Evolutionary conservation across 2,888 invertebrate species (phyloP).

Genomic region (Mesorhabditis sp.): DNA sequence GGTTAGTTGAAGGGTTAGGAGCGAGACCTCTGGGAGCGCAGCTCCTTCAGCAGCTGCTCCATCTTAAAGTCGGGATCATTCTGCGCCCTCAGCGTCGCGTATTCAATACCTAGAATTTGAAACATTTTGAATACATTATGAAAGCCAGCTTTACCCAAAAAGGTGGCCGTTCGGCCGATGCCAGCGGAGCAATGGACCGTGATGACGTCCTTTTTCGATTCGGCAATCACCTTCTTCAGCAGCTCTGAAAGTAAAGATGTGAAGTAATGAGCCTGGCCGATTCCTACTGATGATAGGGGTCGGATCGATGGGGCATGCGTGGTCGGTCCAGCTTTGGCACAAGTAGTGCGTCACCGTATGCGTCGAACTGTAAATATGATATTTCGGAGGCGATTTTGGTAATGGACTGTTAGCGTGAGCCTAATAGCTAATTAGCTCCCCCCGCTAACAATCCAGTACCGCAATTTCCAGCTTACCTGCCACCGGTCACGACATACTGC

Average conservation of each 20-base stretch:
- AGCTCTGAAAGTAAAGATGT: neutral
- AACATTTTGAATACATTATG: neutral
- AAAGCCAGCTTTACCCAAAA: neutral
- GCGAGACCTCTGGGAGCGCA: neutral
- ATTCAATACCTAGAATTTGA: neutral
- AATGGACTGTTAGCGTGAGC: too few relatives aligned
- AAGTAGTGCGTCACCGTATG: neutral
- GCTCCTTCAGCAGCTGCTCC: constrained; percentile 1
- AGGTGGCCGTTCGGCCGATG: neutral
- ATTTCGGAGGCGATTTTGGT: too few relatives aligned
- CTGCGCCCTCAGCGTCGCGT: neutral
- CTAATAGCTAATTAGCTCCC: too few relatives aligned
- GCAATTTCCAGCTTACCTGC: neutral
- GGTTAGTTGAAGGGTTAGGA: too few relatives aligned
- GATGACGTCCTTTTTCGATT: neutral
- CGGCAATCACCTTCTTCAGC: neutral
- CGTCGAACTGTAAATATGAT: too few relatives aligned
- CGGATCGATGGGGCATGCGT: neutral
- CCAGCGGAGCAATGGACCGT: constrained; percentile 1
- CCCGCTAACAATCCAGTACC: too few relatives aligned
- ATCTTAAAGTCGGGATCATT: constrained; percentile 1
- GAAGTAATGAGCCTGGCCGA: neutral
- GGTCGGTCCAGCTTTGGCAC: neutral
- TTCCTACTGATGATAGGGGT: neutral
- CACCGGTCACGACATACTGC: neutral